Evolutionary conservation across 2,113 vertebrate genomes (phyloP).

Genomic region (Zootoca vivipara): DNA sequence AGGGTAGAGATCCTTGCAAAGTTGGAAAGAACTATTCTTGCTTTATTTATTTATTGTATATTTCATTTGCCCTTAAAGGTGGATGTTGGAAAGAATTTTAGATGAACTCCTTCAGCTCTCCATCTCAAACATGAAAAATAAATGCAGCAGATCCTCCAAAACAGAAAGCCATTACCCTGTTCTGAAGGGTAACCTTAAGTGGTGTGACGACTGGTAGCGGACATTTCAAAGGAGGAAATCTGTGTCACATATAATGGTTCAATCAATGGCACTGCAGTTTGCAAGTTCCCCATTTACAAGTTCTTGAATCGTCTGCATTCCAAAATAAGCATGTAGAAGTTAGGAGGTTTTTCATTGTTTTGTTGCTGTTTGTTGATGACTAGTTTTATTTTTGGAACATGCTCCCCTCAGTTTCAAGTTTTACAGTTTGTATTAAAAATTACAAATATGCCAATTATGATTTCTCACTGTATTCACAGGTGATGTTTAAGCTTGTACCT

Average conservation of each 20-base stretch:
- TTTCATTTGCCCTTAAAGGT: neutral
- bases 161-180: neutral
- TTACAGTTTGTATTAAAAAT: no score
- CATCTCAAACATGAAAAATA: neutral
- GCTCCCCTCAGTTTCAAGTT: neutral
- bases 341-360: neutral
- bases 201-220: neutral
- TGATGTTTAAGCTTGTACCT: neutral
- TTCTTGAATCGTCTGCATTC: neutral
- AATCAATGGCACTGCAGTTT: no score
- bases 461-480: neutral
- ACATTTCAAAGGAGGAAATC: neutral
- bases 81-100: neutral
- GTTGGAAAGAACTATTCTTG: neutral
- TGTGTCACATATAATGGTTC: neutral
- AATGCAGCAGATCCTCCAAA: neutral
- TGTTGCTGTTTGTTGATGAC: neutral
- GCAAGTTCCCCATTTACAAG: neutral
- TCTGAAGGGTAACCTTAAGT: neutral
- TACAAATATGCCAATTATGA: neutral
- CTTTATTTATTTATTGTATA: neutral
- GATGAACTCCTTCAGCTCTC: neutral
- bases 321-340: neutral
- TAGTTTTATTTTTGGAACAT: neutral
- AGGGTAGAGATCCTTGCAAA: neutral